Conservation (phyloP, 2,797 vertebrate species). For the Sebastes matsubarae region DNA sequence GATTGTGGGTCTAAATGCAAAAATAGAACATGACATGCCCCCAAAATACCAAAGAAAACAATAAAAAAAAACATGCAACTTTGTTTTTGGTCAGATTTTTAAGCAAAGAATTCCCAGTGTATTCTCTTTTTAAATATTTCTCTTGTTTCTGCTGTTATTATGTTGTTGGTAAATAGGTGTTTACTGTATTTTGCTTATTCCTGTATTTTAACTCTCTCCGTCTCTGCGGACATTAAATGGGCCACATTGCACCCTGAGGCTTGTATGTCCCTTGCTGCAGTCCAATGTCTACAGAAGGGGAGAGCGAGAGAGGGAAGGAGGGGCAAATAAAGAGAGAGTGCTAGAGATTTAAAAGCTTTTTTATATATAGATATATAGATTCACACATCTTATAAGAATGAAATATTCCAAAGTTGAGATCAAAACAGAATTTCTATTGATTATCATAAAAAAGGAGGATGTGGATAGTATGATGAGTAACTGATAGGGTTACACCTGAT, state of each 20-base stretch:
- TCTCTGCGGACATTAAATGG: slow-evolving; percentile 64
- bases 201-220: slow-evolving; percentile 4
- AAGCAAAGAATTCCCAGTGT: background rate
- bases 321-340: background rate
- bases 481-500: background rate
- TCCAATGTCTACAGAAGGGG: slow-evolving; percentile 33
- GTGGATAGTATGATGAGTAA: background rate
- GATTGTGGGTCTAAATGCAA: background rate
- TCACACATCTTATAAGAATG: background rate
- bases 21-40: slow-evolving; percentile 26
- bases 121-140: background rate
- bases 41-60: background rate
- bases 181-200: slow-evolving; percentile 10
- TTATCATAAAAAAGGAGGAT: background rate
- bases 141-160: background rate
- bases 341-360: background rate
- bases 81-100: background rate
- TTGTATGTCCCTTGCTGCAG: slow-evolving; percentile 53
- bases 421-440: background rate
- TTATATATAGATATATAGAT: background rate
- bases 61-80: background rate
- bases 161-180: background rate
- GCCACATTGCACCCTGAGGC: slow-evolving; percentile 68
- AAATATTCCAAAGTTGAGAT: background rate
- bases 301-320: background rate